Conservation (phyloP, 2,797 vertebrate genomes). For the Gouania willdenowi region DNA sequence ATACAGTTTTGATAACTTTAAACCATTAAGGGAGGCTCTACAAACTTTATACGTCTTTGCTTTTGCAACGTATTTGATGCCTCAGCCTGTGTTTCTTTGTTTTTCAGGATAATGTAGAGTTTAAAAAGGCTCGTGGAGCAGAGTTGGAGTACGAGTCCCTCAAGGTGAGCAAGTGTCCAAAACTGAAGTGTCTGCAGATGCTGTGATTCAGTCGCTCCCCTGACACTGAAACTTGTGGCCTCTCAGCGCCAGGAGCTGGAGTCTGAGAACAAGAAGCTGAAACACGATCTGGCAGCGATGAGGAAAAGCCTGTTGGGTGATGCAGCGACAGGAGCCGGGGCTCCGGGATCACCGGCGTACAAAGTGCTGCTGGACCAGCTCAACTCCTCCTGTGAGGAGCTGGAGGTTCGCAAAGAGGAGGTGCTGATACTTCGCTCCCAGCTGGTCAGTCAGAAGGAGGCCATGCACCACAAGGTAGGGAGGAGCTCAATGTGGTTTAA, state of each 20-base stretch:
- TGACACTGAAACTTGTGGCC: neutral
- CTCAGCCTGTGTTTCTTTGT: constrained; percentile 3
- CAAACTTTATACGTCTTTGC: too few species aligned
- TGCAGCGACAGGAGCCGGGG: constrained; percentile 74
- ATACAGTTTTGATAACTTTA: too few species aligned
- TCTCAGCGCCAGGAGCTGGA: constrained; percentile 94
- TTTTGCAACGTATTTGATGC: too few species aligned
- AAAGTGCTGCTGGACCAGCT: constrained; percentile 93
- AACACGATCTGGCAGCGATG: constrained; percentile 88
- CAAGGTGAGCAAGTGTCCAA: constrained; percentile 77
- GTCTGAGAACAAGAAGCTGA: constrained; percentile 97
- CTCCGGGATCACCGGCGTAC: constrained; percentile 88
- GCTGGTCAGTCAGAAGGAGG: constrained; percentile 96
- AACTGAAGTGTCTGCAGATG: too few species aligned
- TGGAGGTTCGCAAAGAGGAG: constrained; percentile 97
- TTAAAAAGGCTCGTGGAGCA: constrained; percentile 88
- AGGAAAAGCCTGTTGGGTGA: constrained; percentile 85
- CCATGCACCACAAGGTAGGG: constrained; percentile 94
- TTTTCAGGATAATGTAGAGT: constrained; percentile 82
- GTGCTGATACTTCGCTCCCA: constrained; percentile 96
- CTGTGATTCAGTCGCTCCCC: neutral
- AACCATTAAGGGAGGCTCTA: too few species aligned
- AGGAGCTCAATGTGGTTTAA: too few species aligned
- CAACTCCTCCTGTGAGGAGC: constrained; percentile 89
- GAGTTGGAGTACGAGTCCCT: constrained; percentile 97